Evolutionary conservation across 2,888 invertebrate genomes (phyloP), one percentile per base, ranked within the genome.

Genomic region (Trichogramma evanescens): DNA sequence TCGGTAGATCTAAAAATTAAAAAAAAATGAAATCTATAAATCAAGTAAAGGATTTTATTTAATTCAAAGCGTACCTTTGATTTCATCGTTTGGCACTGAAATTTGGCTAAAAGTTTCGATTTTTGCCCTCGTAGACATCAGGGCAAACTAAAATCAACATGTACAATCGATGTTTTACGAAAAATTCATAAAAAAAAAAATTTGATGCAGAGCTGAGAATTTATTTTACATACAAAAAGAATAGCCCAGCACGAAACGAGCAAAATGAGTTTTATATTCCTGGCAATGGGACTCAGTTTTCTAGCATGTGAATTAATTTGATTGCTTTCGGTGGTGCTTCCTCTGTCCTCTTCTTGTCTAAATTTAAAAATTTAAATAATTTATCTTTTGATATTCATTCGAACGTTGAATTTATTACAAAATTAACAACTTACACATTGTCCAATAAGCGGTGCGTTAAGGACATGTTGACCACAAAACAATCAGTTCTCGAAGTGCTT

Each of bases 101-200:
- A 89, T 80, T 69, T 87, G 85, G 69, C 86, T 85, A 54, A 81
- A 78, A 26, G 82, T 76, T 51, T 82, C 80, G 44, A 85, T 82
- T 70, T 83, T 86, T 68, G 89, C 89, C 64, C 83, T 85, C 70
- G 86, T 88, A 69, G 84, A 80, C 79, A 89, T 84, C 65, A 91
- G 81, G 6, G 85, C 82, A 4, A 82, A 45, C 80, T 80, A 66
- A 63, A 67, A 58, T 49, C 42, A n/a, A 41, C 41, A 54, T 53
- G 5, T 40, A 40, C 41, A 51, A 48, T 56, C 8, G 1, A 53
- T 57, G 48, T 53, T 52, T 38, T 49, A 46, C 45, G 10, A 59
- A 46, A 46, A 53, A 41, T 48, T 56, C 41, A 42, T 13, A 7
- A 38, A n/a, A 50, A 40, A 44, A 13, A 43, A 13, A n/a, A n/a